These are phyloP conservation scores for Lagocephalus sceleratus DNA, from an alignment of 2,797 vertebrate species.

Conservation along the genomic window DNA sequence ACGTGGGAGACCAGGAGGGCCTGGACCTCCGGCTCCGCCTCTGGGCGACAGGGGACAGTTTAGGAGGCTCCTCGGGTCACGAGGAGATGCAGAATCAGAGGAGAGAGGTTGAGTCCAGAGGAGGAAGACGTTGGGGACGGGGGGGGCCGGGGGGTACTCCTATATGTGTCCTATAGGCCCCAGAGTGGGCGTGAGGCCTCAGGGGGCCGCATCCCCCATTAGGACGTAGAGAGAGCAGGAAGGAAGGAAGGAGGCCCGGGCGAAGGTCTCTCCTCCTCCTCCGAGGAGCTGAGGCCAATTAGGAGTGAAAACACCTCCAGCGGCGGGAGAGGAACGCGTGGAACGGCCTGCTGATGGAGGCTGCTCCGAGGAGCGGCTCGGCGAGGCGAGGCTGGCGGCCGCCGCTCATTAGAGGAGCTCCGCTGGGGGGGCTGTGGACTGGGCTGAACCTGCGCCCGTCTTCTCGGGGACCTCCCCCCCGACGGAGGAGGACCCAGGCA, in stretches of 20 bases:
- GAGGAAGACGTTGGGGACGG: too few relatives aligned
- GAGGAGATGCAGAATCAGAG: too few relatives aligned
- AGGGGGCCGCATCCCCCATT: too few relatives aligned
- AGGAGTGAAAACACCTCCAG: constrained; percentile 47
- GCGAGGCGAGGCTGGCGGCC: constrained; percentile 47
- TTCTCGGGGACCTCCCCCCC: constrained; percentile 55
- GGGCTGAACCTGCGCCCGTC: constrained; percentile 56
- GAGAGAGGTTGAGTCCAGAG: neutral
- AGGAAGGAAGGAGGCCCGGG: too few relatives aligned
- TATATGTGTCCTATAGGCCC: too few relatives aligned
- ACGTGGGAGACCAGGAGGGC: constrained; percentile 84
- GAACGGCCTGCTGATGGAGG: constrained; percentile 49
- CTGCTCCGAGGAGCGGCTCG: constrained; percentile 39
- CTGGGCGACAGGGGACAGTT: constrained; percentile 74
- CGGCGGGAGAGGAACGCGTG: constrained; percentile 36
- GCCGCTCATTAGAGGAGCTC: constrained; percentile 65
- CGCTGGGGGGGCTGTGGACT: constrained; percentile 63
- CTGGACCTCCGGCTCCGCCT: constrained; percentile 89
- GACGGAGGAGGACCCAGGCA: constrained; percentile 69
- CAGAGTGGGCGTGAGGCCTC: too few relatives aligned
- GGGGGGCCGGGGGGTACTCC: too few relatives aligned
- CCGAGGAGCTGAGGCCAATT: constrained; percentile 54
- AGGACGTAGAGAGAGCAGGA: too few relatives aligned
- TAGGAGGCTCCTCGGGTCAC: neutral
- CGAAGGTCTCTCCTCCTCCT: constrained; percentile 14